These are phyloP conservation scores for Pseudochromis fuscus DNA, from an alignment of 2,797 vertebrate species.

Conservation along the genomic window DNA sequence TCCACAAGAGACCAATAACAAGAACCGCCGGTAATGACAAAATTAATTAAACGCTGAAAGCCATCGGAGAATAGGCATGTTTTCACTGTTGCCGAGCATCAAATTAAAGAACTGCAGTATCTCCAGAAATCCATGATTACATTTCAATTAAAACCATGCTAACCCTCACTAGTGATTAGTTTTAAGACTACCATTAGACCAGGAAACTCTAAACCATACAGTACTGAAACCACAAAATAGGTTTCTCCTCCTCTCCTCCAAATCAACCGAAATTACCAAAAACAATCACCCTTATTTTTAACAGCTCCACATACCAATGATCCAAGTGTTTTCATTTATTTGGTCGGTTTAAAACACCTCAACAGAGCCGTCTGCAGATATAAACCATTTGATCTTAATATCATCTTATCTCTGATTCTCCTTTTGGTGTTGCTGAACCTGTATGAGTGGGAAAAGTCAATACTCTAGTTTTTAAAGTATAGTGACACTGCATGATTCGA, in stretches of 20 bases:
- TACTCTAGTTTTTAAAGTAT: not conserved
- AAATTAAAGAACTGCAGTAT: constrained; percentile 51
- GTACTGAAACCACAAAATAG: not conserved
- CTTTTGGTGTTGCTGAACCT: not conserved
- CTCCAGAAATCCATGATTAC: constrained; percentile 46
- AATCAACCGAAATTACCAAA: constrained; percentile 2
- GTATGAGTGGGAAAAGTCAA: constrained; percentile 1
- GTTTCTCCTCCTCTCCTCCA: not conserved
- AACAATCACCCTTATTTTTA: not conserved
- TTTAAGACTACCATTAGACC: constrained; percentile 16
- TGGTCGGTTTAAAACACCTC: not conserved
- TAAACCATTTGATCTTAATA: too few species aligned
- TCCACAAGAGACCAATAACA: constrained; percentile 68
- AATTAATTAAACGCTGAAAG: constrained; percentile 66
- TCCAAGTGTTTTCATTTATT: not conserved
- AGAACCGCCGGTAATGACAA: constrained; percentile 51
- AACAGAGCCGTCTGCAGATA: not conserved
- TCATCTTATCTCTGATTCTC: not conserved
- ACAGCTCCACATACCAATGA: not conserved
- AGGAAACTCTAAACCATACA: not conserved
- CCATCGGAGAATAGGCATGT: constrained; percentile 43
- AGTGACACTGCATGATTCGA: not conserved
- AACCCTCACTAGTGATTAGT: constrained; percentile 10
- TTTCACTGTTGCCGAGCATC: constrained; percentile 41
- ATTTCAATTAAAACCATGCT: constrained; percentile 40